Evolutionary conservation across 1,140 invertebrate species (phyloP).

Genomic region (Yoshiicerus persimilis): DNA sequence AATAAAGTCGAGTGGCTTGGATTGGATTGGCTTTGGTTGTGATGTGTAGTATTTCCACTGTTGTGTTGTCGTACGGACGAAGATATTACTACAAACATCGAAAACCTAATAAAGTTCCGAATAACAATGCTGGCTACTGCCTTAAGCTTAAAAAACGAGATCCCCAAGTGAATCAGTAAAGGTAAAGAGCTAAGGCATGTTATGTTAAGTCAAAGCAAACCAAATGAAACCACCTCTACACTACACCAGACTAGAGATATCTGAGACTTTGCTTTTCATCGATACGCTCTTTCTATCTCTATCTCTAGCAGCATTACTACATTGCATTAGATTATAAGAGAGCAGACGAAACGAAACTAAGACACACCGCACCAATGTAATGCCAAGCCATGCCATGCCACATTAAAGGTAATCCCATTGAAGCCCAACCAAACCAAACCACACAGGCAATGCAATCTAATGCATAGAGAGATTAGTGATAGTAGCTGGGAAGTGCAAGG

Average conservation of each 20-base stretch:
- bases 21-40: background rate
- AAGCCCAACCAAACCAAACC: background rate
- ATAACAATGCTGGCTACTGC: background rate
- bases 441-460: background rate
- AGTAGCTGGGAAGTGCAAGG: slow-evolving; percentile 20
- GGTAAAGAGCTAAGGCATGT: background rate
- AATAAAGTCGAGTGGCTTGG: background rate
- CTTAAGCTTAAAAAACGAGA: slow-evolving; percentile 2
- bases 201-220: background rate
- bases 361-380: background rate
- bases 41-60: background rate
- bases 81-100: background rate
- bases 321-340: background rate
- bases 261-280: background rate
- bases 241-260: too few species aligned
- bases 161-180: background rate
- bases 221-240: background rate
- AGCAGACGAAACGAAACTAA: background rate
- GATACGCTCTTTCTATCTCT: background rate
- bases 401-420: background rate
- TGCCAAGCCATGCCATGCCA: background rate
- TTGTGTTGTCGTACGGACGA: background rate
- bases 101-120: slow-evolving; percentile 7
- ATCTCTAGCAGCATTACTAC: too few species aligned
- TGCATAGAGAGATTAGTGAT: background rate